These are phyloP conservation scores for Dicyrtomina minuta DNA, from an alignment of 2,888 invertebrate species.

Conservation along the genomic window DNA sequence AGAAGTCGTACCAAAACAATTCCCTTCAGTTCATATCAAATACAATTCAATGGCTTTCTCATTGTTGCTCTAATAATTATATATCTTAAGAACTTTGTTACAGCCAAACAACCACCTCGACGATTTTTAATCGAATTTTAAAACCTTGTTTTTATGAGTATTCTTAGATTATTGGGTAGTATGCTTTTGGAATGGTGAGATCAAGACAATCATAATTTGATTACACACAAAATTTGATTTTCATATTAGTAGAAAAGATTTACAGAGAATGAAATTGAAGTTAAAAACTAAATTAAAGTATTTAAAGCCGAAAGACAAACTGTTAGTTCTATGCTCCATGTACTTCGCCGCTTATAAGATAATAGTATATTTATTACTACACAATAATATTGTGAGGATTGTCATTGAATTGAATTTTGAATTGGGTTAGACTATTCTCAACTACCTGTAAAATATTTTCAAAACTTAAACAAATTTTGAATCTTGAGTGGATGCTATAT, in stretches of 20 bases:
- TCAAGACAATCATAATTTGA: too few species aligned
- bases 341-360: background rate
- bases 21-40: background rate
- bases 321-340: background rate
- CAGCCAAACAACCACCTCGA: background rate
- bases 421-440: background rate
- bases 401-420: conserved; percentile 9
- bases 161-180: background rate
- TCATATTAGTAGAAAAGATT: background rate
- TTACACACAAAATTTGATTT: conserved; percentile 1
- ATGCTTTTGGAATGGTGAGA: too few species aligned
- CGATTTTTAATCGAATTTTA: background rate
- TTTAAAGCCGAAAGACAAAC: too few species aligned
- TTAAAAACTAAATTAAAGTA: too few species aligned
- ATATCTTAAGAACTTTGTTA: background rate
- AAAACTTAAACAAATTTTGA: too few species aligned
- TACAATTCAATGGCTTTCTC: conserved; percentile 15
- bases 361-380: background rate
- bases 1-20: background rate
- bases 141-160: background rate
- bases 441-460: conserved; percentile 11
- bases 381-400: conserved; percentile 4
- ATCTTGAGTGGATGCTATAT: too few species aligned
- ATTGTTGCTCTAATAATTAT: conserved; percentile 12
- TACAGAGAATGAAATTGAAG: too few species aligned